A percentile compares a stretch with the other conserved stretches of the same genome.
Conservation (phyloP, 2,113 vertebrate genomes). For the Ochotona curzoniae region DNA sequence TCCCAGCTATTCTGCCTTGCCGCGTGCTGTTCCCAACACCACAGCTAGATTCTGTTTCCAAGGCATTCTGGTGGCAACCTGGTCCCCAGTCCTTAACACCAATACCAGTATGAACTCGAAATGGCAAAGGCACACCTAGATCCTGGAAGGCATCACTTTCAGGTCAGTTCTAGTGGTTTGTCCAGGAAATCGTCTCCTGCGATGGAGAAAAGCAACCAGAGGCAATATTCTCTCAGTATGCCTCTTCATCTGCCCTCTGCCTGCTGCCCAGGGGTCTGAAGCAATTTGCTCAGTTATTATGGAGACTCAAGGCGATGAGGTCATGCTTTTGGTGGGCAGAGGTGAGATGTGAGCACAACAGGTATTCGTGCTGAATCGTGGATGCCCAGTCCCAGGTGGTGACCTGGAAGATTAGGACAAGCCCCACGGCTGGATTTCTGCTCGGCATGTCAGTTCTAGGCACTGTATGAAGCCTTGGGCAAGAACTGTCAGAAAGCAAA, state of each 20-base stretch:
- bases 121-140: neutral
- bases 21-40: neutral
- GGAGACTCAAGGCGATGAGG: neutral
- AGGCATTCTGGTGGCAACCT: neutral
- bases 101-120: constrained; percentile 12
- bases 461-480: neutral
- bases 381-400: neutral
- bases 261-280: neutral
- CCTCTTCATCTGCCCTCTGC: neutral
- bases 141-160: neutral
- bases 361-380: neutral
- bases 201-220: neutral
- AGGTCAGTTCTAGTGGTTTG: neutral
- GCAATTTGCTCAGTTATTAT: neutral
- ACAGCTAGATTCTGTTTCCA: neutral
- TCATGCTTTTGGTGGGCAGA: neutral
- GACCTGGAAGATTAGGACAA: neutral
- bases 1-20: neutral
- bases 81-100: neutral
- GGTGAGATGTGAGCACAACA: neutral
- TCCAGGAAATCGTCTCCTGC: neutral
- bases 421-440: neutral
- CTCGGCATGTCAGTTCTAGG: neutral
- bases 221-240: neutral
- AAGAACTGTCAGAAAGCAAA: neutral